Evolutionary conservation across 2,113 vertebrate genomes (phyloP).

Genomic region (Apus apus): DNA sequence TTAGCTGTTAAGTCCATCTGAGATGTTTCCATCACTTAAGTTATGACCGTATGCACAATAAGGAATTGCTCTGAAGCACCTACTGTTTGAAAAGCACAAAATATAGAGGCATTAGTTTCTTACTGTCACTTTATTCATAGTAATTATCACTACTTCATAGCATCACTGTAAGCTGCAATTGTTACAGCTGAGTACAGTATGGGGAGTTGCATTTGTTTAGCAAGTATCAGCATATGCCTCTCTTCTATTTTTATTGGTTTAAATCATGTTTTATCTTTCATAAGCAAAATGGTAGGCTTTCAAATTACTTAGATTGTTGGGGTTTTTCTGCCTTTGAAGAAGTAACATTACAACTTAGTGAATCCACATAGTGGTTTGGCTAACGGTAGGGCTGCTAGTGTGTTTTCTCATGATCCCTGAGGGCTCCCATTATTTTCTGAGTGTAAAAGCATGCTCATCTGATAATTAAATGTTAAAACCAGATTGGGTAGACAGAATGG

Average conservation of each 20-base stretch:
- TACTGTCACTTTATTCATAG: background rate
- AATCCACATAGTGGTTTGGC: background rate
- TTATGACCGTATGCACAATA: background rate
- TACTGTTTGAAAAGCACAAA: background rate
- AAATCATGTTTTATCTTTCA: background rate
- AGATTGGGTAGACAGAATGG: background rate
- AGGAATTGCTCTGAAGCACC: background rate
- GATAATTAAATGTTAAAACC: background rate
- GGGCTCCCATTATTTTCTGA: background rate
- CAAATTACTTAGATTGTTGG: background rate
- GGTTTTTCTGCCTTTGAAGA: background rate
- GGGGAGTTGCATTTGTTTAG: background rate
- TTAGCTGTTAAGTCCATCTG: background rate
- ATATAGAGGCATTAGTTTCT: accelerated
- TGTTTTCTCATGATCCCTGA: background rate
- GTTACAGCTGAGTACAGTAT: background rate
- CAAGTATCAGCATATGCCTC: background rate
- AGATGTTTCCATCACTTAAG: background rate
- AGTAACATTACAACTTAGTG: background rate
- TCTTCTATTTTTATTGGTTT: background rate
- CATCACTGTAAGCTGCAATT: accelerated
- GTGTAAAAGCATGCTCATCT: background rate
- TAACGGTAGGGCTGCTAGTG: background rate
- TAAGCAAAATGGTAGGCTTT: background rate
- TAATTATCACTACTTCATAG: background rate